These are phyloP conservation scores for Gymnocephalus cernua DNA, from an alignment of 2,113 vertebrate genomes.

Conservation along the genomic window DNA sequence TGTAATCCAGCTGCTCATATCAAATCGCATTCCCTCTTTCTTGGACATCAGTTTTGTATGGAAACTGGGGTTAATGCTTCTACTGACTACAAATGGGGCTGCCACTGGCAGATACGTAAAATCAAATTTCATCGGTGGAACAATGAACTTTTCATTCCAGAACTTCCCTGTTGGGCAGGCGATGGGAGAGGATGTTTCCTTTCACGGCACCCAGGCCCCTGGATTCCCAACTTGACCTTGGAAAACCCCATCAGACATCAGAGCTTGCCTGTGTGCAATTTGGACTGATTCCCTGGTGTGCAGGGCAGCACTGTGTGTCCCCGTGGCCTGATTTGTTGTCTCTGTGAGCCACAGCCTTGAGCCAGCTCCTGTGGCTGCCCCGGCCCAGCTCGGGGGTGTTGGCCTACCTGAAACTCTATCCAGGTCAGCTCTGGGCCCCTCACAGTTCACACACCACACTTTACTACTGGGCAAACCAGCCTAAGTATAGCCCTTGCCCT, in stretches of 20 bases:
- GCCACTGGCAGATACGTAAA: slow-evolving; percentile 53
- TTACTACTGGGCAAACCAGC: slow-evolving; percentile 78
- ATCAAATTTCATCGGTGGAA: slow-evolving; percentile 68
- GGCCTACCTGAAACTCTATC: slow-evolving; percentile 81
- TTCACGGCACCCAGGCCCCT: slow-evolving; percentile 39
- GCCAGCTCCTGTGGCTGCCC: slow-evolving; percentile 65
- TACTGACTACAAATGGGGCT: slow-evolving; percentile 28
- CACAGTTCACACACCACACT: slow-evolving; percentile 75
- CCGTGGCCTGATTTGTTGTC: slow-evolving; percentile 67
- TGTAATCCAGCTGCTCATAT: slow-evolving; percentile 21
- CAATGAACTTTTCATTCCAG: slow-evolving; percentile 64
- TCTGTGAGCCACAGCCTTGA: slow-evolving; percentile 75
- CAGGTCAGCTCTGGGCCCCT: slow-evolving; percentile 78
- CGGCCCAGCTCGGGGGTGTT: slow-evolving; percentile 53
- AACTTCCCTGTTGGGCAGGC: slow-evolving; percentile 48
- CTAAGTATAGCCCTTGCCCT: slow-evolving; percentile 79
- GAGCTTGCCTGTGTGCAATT: slow-evolving; percentile 64
- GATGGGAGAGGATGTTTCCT: slow-evolving; percentile 65
- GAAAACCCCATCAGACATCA: slow-evolving; percentile 76
- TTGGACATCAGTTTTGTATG: slow-evolving; percentile 21
- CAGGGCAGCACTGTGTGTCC: slow-evolving; percentile 62
- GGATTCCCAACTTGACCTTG: slow-evolving; percentile 68
- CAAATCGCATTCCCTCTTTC: slow-evolving; percentile 30
- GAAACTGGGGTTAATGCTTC: slow-evolving; percentile 31
- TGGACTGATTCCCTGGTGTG: slow-evolving; percentile 66